These are phyloP conservation scores for Caenorhabditis brenneri DNA, from an alignment of 1,140 invertebrate species.

Conservation along the genomic window DNA sequence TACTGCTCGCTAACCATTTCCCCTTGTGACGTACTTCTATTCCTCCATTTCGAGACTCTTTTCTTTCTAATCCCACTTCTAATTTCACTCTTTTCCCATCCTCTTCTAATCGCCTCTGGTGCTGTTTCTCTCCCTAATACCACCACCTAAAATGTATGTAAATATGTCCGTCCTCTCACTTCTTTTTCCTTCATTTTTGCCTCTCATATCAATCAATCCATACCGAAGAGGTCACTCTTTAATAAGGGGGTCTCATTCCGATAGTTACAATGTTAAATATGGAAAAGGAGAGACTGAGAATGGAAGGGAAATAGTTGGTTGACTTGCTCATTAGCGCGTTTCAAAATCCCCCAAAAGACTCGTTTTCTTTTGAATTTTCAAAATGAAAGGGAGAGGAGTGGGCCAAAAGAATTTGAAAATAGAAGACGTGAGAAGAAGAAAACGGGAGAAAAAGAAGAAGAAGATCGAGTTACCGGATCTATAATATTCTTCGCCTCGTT, in stretches of 20 bases:
- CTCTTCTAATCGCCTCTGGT: constrained; percentile 37
- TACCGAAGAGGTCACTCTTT: background rate
- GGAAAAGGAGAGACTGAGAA: background rate
- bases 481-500: background rate
- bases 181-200: background rate
- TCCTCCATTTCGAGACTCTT: background rate
- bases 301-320: background rate
- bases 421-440: background rate
- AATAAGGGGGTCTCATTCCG: constrained; percentile 19
- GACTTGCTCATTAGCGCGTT: constrained; percentile 28
- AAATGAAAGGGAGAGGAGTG: background rate
- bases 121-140: background rate
- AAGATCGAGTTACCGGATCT: constrained; percentile 29
- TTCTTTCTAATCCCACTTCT: constrained; percentile 18
- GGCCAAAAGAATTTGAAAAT: background rate
- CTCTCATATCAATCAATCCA: constrained; percentile 18
- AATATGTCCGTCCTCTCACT: background rate
- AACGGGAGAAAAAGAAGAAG: constrained; percentile 18
- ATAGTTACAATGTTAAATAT: background rate
- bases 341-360: constrained; percentile 8
- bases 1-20: background rate
- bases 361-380: constrained; percentile 31
- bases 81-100: constrained; percentile 12
- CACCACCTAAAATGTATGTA: constrained; percentile 30
- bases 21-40: background rate